Evolutionary conservation across 2,113 vertebrate species (phyloP).

Genomic region (Proterorhinus semilunaris): DNA sequence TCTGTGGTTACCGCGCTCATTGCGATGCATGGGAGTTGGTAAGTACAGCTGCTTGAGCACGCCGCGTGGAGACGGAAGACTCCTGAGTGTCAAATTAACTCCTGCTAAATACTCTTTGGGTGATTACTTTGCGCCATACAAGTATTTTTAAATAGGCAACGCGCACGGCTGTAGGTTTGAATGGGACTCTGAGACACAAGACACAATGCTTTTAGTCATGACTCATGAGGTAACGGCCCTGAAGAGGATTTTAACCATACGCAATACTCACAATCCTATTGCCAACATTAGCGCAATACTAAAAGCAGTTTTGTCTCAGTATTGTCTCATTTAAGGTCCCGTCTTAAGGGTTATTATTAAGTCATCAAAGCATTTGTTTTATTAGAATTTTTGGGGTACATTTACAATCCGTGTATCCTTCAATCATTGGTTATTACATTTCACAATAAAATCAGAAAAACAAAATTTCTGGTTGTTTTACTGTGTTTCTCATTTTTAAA

Average conservation of each 20-base stretch:
- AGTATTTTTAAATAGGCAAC: constrained; percentile 24
- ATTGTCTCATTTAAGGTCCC: too few relatives aligned
- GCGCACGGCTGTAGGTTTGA: constrained; percentile 16
- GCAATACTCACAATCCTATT: too few relatives aligned
- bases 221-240: neutral
- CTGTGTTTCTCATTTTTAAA: too few relatives aligned
- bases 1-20: constrained; percentile 46
- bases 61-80: constrained; percentile 47
- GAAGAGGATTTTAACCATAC: neutral
- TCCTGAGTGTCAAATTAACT: constrained; percentile 65
- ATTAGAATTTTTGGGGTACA: too few relatives aligned
- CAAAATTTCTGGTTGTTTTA: too few relatives aligned
- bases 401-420: too few relatives aligned
- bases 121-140: constrained; percentile 36
- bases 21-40: constrained; percentile 44
- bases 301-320: too few relatives aligned
- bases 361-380: too few relatives aligned
- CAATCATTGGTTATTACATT: too few relatives aligned
- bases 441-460: too few relatives aligned
- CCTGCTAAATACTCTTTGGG: constrained; percentile 55
- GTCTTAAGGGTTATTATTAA: too few relatives aligned
- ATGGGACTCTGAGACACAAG: constrained; percentile 16
- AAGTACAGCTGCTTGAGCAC: constrained; percentile 51
- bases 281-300: too few relatives aligned
- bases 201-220: constrained; percentile 11